Evolutionary conservation across 2,797 vertebrate genomes (phyloP), one percentile per base, ranked within the genome.

Genomic region (Gadopsis bispinosus): DNA sequence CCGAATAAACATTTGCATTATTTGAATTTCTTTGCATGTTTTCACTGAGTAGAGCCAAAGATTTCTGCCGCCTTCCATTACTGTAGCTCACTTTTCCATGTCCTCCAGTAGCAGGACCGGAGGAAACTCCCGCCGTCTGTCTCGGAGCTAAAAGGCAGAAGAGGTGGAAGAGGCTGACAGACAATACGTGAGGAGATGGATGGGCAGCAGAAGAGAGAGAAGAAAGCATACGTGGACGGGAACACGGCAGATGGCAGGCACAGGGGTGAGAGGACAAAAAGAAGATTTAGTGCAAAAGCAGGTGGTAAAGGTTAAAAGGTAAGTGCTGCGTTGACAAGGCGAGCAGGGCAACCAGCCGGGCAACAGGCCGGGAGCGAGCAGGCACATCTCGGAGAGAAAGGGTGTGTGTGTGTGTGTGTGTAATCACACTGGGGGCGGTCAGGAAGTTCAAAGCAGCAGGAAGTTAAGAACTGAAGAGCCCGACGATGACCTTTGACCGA

Each of bases 401-500:
- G n/a, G n/a, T n/a, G 73, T 65, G 2, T 66, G 60, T n/a, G 73
- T 62, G 48, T 63, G 69, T 65, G n/a, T 47, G 70, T 22, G 39
- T 29, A 48, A 33, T 2, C 3, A 19, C 16, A 55, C 7, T 69
- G 4, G 51, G 50, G 31, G n/a, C 5, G 4, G 81, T 73, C 67
- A 64, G 14, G 5, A 13, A 64, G 76, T 69, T 85, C 71, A 80
- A 83, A 86, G 77, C 68, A 68, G 68, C 56, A 26, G 70, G 83
- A 85, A 69, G 66, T 69, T 26, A 45, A 64, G 20, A 79, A 75
- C 53, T 67, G 54, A 72, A 73, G 26, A 69, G 71, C 61, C 68
- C 63, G 65, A 63, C 68, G 39, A 61, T 85, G 88, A 87, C 78
- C 83, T 79, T 66, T 80, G 76, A 87, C 84, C 84, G 70, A 69